A percentile compares a stretch with the other conserved stretches of the same genome.
phyloP scores from a whole-genome alignment of 2,113 vertebrate species.

The Microcebus ravelobensis region DNA sequence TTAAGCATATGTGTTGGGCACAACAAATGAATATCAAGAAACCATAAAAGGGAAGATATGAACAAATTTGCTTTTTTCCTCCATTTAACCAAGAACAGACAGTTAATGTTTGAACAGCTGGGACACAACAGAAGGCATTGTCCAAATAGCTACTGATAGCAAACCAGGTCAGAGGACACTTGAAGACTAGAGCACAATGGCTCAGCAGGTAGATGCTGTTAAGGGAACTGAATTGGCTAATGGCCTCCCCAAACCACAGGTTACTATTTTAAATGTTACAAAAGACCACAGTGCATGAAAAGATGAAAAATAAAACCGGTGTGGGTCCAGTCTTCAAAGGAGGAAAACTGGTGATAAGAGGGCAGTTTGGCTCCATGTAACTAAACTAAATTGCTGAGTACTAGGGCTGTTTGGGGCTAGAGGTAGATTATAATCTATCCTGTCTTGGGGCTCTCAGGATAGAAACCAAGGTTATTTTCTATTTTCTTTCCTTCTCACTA shows the following conservation, averaged over 20 bases:
- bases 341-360: neutral
- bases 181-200: neutral
- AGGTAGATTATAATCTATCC: neutral
- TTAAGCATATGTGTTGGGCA: neutral
- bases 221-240: conserved; percentile 23
- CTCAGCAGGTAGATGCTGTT: conserved; percentile 42
- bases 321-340: conserved; percentile 52
- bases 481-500: conserved; percentile 40
- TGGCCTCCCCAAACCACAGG: conserved; percentile 55
- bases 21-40: neutral
- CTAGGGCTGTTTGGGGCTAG: neutral
- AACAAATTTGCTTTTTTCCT: neutral
- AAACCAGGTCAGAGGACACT: conserved; percentile 55
- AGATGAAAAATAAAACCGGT: conserved; percentile 59
- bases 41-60: neutral
- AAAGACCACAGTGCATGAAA: neutral
- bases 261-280: conserved; percentile 67
- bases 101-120: neutral
- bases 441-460: conserved; percentile 9
- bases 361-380: neutral
- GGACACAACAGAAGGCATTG: neutral
- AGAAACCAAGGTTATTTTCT: neutral
- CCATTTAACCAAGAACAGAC: conserved; percentile 32
- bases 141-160: neutral
- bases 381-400: neutral